Base-by-base conservation (phyloP, 1,140 invertebrate genomes). In the Bombus pyrosoma region DNA sequence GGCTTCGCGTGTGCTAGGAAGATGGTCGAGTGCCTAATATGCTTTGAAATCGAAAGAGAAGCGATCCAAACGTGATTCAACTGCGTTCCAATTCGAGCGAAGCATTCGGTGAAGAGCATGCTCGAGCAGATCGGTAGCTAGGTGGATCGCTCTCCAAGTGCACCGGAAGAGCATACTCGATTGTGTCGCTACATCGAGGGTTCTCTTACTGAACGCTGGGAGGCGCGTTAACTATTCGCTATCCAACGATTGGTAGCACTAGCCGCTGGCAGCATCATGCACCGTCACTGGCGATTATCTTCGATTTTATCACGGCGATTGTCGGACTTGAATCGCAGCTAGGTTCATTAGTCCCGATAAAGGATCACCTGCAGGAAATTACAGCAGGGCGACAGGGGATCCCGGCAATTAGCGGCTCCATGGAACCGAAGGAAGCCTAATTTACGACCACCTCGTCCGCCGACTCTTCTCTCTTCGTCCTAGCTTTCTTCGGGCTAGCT, bases 341-440 rank as follows among this genome's bases (percentile, higher is more conserved):
- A 64, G 84, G 43, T 86, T 89, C 77, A 89, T 89, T 86, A 89
- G 57, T 43, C 41, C 25, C 72, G 79, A 83, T 81, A 86, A 86
- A 81, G 77, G 73, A 83, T 89, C 87, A 78, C 39, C 72, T 34
- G 47, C 22, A 66, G 81, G 25, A 68, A 83, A 89, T 86, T 81
- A 68, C 74, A 37, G 74, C 57, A 66, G 34, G 57, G 62, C 37
- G 80, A 53, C 62, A 28, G 41, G 15, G 57, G 72, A 64, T 53
- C 72, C 28, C 62, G 66, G 53, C 76, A 89, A 90, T 90, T 90
- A 90, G 77, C 57, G 75, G 75, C 22, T 75, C 47, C 22, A 39
- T 53, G 34, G 80, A 15, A 66, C 72, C 53, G 37, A 32, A 62
- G 59, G 28, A 81, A 10, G 43, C 64, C 77, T 78, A 68, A 89